Conservation (phyloP, 2,113 vertebrate genomes). For the Chaetodon trifascialis region DNA sequence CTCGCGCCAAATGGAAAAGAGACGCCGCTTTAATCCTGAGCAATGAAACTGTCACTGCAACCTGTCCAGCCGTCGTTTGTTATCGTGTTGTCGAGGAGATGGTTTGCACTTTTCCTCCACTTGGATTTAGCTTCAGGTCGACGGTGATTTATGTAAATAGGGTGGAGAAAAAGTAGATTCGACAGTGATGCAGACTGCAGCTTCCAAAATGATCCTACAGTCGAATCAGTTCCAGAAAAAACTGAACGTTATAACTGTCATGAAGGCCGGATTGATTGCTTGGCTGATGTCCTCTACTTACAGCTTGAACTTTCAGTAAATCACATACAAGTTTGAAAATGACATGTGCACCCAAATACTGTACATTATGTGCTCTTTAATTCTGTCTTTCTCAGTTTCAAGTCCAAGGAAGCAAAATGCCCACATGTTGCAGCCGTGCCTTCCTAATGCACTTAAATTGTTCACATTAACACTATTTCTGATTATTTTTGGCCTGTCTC, state of each 20-base stretch:
- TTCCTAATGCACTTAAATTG: too few species aligned
- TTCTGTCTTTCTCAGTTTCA: too few species aligned
- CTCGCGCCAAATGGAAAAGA: background rate
- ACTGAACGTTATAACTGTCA: background rate
- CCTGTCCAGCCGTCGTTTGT: background rate
- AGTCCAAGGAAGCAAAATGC: too few species aligned
- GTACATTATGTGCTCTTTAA: too few species aligned
- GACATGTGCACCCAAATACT: too few species aligned
- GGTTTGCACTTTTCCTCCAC: background rate
- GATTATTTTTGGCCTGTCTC: too few species aligned
- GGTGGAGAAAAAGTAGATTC: background rate
- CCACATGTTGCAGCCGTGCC: too few species aligned
- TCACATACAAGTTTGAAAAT: too few species aligned
- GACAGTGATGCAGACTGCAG: background rate
- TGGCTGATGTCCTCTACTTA: background rate
- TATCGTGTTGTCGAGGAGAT: background rate
- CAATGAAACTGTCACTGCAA: slow-evolving; percentile 1
- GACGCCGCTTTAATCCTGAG: background rate
- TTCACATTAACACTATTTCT: too few species aligned
- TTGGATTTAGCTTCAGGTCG: background rate
- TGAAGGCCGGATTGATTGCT: background rate
- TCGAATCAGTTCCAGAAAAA: background rate
- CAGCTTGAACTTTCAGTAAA: too few species aligned
- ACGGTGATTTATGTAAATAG: background rate
- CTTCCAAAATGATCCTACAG: background rate